phyloP scores from a whole-genome alignment of 2,797 vertebrate genomes.

The Pristis pectinata region DNA sequence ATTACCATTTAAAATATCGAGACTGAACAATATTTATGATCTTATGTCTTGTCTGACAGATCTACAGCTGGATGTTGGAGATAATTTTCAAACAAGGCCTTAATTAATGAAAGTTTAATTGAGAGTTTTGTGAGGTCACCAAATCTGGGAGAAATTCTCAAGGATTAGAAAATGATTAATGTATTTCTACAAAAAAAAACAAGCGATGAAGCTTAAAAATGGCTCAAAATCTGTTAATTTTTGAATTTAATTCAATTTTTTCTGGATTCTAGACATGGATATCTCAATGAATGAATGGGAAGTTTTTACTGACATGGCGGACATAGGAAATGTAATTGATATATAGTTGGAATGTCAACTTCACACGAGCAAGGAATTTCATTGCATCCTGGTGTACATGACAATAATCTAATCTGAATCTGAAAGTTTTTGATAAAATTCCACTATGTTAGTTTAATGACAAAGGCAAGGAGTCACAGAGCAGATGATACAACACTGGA shows the following conservation, averaged over 20 bases:
- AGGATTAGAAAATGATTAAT: neutral
- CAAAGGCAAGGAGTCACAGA: neutral
- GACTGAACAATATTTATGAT: neutral
- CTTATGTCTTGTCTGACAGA: neutral
- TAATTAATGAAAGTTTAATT: neutral
- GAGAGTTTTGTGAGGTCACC: neutral
- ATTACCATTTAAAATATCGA: too few species aligned
- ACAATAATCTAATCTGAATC: too few species aligned
- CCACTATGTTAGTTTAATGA: neutral
- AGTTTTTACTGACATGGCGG: neutral
- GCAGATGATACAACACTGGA: neutral
- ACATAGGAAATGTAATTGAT: neutral
- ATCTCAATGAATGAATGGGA: neutral
- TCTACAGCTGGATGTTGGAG: neutral
- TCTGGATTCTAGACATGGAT: neutral
- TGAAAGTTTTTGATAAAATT: slow-evolving; percentile 3
- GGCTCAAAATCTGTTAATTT: neutral
- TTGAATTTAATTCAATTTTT: neutral
- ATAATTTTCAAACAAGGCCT: neutral
- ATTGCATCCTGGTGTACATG: too few species aligned
- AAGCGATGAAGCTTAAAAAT: neutral
- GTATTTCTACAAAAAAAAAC: neutral
- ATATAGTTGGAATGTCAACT: neutral
- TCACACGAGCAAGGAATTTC: too few species aligned
- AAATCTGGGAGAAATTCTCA: neutral